Base-by-base conservation (phyloP, 1,140 invertebrate species). In the Drosophila malerkotliana region DNA sequence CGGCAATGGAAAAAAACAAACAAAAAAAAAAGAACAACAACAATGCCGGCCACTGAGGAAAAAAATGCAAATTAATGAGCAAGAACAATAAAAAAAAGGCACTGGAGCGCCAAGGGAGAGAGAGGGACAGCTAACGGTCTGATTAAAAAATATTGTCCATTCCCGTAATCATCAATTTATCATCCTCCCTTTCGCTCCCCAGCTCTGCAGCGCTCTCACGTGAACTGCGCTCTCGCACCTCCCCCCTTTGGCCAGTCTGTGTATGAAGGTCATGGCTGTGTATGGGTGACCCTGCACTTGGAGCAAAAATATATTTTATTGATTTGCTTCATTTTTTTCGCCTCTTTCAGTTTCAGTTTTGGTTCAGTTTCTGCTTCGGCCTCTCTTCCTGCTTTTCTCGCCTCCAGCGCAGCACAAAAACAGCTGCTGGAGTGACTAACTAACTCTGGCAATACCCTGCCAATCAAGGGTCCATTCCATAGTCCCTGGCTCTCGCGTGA, bases 281-380 rank as follows among this genome's bases (percentile, higher is more conserved):
- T 55, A 54, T 57, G 61, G 39, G 71, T 64, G 77, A 85, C 81
- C 79, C 83, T 87, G 82, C 83, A 88, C 78, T 88, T 82, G 83
- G 39, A 73, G 78, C 76, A 57, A 56, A 74, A 63, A 64, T 30
- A 74, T 28, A 53, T 41, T 37, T 85, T 85, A 85, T 85, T 85
- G 82, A 85, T 85, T 85, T 81, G 69, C 74, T 68, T 76, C 41
- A 53, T 59, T 58, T 73, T 73, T 49, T 41, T 59, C 21, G 41
- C 14, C 15, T 18, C 41, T 21, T 28, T 28, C 26, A 28, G 44
- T 10, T 21, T 24, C 32, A 10, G 39, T 34, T 44, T 32, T 56
- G 14, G 48, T 51, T 26, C 32, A 30, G 30, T 49, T 59, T 24
- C 68, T 71, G 54, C 56, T 61, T n/a, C 15, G n/a, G 39, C 39